Conservation (phyloP, 2,797 vertebrate species). For the Sandelia bainsii region DNA sequence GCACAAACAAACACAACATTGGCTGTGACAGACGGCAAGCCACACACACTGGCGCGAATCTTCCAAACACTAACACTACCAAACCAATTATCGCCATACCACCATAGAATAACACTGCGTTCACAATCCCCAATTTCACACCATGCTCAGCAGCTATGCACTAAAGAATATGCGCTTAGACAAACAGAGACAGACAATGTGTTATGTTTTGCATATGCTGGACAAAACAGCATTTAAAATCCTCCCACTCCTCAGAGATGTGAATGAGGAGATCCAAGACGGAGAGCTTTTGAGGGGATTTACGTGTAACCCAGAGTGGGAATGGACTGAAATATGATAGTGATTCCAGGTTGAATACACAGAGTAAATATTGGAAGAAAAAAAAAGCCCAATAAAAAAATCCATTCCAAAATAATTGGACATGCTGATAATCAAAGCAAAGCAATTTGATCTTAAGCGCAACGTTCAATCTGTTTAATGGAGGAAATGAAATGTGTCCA, state of each 20-base stretch:
- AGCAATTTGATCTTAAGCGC: conserved; percentile 15
- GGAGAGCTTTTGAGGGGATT: conserved; percentile 46
- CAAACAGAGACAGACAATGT: conserved; percentile 33
- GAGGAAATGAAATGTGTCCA: conserved; percentile 41
- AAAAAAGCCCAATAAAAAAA: conserved; percentile 20
- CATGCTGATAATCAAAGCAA: conserved; percentile 36
- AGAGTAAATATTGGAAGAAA: background rate
- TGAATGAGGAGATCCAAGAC: conserved; percentile 29
- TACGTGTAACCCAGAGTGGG: conserved; percentile 6
- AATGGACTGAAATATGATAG: conserved; percentile 20
- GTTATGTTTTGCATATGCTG: conserved; percentile 43
- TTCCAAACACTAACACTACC: no score
- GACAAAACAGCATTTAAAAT: conserved; percentile 51
- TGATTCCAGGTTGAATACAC: conserved; percentile 20
- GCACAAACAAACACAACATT: no score
- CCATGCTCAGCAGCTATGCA: conserved; percentile 40
- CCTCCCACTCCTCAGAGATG: conserved; percentile 39
- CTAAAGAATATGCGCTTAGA: conserved; percentile 39
- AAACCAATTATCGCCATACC: no score
- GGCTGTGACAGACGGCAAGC: no score
- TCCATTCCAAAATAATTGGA: background rate
- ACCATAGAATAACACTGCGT: conserved; percentile 37
- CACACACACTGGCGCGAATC: no score
- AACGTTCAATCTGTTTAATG: conserved; percentile 13
- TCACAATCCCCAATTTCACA: conserved; percentile 66